Conservation (phyloP, 2,797 vertebrate species). For the Trachops cirrhosus region DNA sequence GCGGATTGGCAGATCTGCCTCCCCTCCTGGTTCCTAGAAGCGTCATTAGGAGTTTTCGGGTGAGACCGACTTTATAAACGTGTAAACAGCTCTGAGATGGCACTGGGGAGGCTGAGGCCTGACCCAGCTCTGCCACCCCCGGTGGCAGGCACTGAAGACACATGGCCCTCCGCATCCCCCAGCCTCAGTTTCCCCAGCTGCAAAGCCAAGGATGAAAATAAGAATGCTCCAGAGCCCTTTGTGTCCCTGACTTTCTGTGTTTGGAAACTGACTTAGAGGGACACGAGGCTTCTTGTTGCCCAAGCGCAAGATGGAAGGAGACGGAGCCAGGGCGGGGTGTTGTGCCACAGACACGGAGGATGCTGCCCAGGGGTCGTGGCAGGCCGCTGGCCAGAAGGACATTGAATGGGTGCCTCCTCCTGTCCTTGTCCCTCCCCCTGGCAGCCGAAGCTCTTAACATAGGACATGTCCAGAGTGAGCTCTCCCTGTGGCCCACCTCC, state of each 20-base stretch:
- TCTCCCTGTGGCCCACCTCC: accelerated
- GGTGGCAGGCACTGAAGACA: accelerated
- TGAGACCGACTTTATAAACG: accelerated
- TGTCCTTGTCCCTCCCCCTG: background rate
- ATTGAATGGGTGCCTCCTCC: background rate
- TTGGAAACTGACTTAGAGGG: background rate
- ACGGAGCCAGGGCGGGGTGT: background rate
- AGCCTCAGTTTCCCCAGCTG: background rate
- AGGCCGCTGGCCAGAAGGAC: background rate
- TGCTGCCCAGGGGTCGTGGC: accelerated
- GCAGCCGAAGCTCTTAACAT: background rate
- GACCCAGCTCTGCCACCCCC: background rate
- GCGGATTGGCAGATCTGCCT: background rate
- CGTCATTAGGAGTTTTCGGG: accelerated
- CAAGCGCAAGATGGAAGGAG: background rate
- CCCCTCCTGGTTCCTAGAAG: background rate
- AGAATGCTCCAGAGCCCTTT: background rate
- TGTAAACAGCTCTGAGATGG: background rate
- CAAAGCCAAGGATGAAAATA: background rate
- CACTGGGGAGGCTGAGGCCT: accelerated
- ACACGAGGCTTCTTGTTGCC: background rate
- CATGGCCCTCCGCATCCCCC: accelerated
- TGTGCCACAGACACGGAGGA: accelerated
- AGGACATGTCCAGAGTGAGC: background rate
- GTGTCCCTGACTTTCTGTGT: accelerated